These are phyloP conservation scores for Rhizoglyphus robini DNA, from an alignment of 1,140 invertebrate species.

Conservation along the genomic window DNA sequence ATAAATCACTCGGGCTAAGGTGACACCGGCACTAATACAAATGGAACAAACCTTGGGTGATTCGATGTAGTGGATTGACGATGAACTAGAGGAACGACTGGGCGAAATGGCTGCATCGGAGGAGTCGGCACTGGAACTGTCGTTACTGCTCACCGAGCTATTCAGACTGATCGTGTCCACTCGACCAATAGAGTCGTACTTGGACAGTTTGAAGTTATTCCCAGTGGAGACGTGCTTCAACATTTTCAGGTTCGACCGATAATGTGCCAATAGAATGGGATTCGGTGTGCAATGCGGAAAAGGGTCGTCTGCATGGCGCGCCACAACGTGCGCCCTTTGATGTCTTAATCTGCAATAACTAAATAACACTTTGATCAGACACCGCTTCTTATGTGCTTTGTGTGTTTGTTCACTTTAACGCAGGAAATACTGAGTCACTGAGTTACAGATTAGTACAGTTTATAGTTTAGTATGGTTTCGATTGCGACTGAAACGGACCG, in stretches of 20 bases:
- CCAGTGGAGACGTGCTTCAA: constrained; percentile 1
- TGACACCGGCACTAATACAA: too few relatives aligned
- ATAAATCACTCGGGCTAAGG: too few relatives aligned
- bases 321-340: background rate
- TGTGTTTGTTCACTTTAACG: background rate
- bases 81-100: constrained; percentile 4
- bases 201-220: background rate
- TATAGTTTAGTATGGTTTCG: too few relatives aligned
- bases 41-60: background rate
- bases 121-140: background rate
- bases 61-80: constrained; percentile 1
- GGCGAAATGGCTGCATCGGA: constrained; percentile 6
- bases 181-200: background rate
- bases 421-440: too few relatives aligned
- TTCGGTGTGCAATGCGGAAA: background rate
- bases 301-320: background rate
- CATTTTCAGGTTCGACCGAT: background rate
- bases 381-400: background rate
- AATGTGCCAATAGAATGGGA: background rate
- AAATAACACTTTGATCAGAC: background rate
- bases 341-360: background rate
- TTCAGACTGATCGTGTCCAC: constrained; percentile 6
- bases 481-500: background rate
- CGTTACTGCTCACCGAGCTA: background rate
- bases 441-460: too few relatives aligned